Evolutionary conservation across 1,140 invertebrate genomes (phyloP).

Genomic region (Armadillidium nasatum): DNA sequence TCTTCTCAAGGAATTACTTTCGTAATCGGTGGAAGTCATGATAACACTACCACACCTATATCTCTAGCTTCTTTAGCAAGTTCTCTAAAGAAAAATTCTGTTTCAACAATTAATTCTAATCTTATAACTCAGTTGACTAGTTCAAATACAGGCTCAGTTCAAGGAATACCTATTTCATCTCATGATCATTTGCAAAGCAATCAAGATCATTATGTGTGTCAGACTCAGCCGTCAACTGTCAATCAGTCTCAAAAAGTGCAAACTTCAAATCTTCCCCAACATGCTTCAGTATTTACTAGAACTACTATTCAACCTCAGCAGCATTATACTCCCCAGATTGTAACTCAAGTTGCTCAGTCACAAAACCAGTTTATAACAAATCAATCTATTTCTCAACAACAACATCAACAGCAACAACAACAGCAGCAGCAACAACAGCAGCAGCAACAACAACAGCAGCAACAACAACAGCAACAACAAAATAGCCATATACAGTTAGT

Average conservation of each 20-base stretch:
- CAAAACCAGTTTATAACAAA: neutral
- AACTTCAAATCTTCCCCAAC: neutral
- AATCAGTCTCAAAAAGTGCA: neutral
- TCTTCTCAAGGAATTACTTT: slow-evolving; percentile 40
- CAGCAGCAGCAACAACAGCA: slow-evolving; percentile 16
- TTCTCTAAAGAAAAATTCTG: slow-evolving; percentile 37
- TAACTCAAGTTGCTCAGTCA: neutral
- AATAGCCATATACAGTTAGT: no score
- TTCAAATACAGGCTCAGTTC: neutral
- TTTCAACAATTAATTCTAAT: neutral
- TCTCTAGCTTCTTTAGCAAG: slow-evolving; percentile 33
- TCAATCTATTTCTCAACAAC: neutral
- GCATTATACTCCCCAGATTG: neutral
- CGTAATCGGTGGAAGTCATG: slow-evolving; percentile 33
- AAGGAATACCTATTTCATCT: neutral
- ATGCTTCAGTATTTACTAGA: neutral
- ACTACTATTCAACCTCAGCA: neutral
- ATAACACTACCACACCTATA: slow-evolving; percentile 31
- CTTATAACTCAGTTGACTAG: neutral
- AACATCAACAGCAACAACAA: neutral
- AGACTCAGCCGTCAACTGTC: neutral
- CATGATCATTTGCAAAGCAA: neutral
- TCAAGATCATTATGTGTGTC: neutral
- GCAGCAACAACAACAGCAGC: slow-evolving; percentile 30
- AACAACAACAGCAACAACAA: slow-evolving; percentile 18